Evolutionary conservation across 2,797 vertebrate species (phyloP).

Genomic region (Bryconaethiops microstoma): DNA sequence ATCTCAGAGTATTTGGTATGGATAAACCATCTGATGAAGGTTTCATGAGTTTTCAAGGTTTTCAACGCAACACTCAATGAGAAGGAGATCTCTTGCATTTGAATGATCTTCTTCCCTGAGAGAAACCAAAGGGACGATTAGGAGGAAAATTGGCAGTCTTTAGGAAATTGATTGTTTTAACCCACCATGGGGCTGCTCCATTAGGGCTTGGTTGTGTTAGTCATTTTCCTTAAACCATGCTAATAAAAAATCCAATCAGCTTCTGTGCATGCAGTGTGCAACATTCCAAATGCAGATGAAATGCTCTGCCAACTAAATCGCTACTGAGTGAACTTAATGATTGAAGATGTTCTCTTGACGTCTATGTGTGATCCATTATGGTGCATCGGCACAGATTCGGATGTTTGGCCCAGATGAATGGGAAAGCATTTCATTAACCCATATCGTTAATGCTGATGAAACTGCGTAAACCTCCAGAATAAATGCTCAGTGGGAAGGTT

Average conservation of each 20-base stretch:
- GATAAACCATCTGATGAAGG: constrained; percentile 45
- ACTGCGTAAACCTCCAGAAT: constrained; percentile 50
- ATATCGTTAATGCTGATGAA: constrained; percentile 58
- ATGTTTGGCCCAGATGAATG: constrained; percentile 47
- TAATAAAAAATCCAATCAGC: constrained; percentile 56
- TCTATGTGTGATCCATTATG: constrained; percentile 38
- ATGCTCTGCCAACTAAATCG: constrained; percentile 23
- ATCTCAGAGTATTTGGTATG: constrained; percentile 35
- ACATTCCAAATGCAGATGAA: constrained; percentile 33
- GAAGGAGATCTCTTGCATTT: constrained; percentile 18
- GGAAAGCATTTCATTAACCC: constrained; percentile 54
- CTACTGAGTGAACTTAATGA: constrained; percentile 38
- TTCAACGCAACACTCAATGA: constrained; percentile 16
- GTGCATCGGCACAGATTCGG: constrained; percentile 35
- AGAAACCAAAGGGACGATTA: constrained; percentile 36
- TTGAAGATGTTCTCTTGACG: constrained; percentile 36
- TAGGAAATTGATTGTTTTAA: constrained; percentile 57
- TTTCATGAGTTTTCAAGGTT: constrained; percentile 30
- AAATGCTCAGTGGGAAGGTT: constrained; percentile 43
- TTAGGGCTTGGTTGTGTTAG: constrained; percentile 41
- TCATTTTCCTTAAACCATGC: constrained; percentile 36
- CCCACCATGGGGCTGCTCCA: constrained; percentile 44
- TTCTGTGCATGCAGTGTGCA: constrained; percentile 21
- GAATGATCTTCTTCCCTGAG: constrained; percentile 36
- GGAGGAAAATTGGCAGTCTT: constrained; percentile 48